Evolutionary conservation across 2,888 invertebrate genomes (phyloP).

Genomic region (Prenolepis imparis): DNA sequence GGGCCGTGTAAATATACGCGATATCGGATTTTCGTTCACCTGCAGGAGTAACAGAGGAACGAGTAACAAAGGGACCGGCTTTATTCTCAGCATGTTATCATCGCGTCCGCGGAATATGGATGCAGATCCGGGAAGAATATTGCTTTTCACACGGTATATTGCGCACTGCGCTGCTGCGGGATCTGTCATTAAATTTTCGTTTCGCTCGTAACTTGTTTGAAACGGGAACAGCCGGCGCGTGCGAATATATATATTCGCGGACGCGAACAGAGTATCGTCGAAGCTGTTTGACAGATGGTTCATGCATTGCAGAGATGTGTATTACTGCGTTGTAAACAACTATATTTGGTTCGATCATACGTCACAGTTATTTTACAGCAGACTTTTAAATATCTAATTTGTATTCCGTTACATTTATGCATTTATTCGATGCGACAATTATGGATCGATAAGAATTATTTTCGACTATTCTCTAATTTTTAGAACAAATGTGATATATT

Average conservation of each 20-base stretch:
- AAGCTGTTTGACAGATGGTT: slow-evolving; percentile 42
- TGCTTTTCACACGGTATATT: slow-evolving; percentile 27
- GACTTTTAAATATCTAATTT: slow-evolving; percentile 8
- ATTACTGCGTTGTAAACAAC: not conserved
- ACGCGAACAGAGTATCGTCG: slow-evolving; percentile 26
- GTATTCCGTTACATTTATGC: not conserved
- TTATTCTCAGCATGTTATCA: slow-evolving; percentile 38
- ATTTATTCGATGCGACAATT: not conserved
- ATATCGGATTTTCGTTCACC: slow-evolving; percentile 40
- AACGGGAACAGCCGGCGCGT: slow-evolving; percentile 21
- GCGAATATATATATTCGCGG: slow-evolving; percentile 8
- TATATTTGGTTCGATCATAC: not conserved
- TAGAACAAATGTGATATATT: not conserved
- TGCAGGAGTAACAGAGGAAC: slow-evolving; percentile 17
- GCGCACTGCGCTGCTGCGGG: not conserved
- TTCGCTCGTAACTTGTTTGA: slow-evolving; percentile 47
- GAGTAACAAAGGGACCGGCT: slow-evolving; percentile 15
- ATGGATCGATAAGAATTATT: not conserved
- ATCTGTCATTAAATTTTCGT: slow-evolving; percentile 46
- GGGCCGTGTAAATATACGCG: slow-evolving; percentile 23
- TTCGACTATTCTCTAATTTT: not conserved
- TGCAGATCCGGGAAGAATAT: slow-evolving; percentile 40
- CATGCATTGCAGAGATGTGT: not conserved
- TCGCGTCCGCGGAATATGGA: slow-evolving; percentile 21
- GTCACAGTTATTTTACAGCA: not conserved